Conservation (phyloP, 1,140 invertebrate genomes). For the Pseudomyrmex pallidus region DNA sequence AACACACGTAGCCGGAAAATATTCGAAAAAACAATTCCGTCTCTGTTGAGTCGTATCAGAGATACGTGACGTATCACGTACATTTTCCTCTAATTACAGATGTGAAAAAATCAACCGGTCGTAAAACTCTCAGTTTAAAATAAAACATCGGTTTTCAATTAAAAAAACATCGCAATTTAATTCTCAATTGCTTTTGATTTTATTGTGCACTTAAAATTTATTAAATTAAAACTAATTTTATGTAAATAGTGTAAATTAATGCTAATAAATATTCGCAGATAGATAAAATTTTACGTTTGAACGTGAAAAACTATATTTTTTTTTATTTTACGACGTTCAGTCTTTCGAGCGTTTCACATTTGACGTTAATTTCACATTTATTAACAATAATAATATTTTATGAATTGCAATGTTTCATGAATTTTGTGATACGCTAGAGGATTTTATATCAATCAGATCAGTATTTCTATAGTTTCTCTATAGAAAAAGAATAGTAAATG, state of each 20-base stretch:
- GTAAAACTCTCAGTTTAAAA: too few relatives aligned
- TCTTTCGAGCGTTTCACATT: background rate
- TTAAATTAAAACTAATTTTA: background rate
- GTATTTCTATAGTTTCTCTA: background rate
- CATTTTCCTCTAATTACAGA: background rate
- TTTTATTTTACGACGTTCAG: background rate
- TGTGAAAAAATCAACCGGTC: background rate
- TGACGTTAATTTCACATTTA: background rate
- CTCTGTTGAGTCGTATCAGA: background rate
- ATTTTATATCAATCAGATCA: background rate
- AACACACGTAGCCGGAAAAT: slow-evolving; percentile 13
- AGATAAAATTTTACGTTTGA: too few relatives aligned
- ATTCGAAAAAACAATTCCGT: slow-evolving; percentile 27
- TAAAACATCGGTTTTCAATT: slow-evolving; percentile 1
- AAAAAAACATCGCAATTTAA: background rate
- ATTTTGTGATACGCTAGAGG: background rate
- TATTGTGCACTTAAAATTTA: too few relatives aligned
- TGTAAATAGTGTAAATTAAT: background rate
- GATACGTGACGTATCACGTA: background rate
- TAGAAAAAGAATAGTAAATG: background rate
- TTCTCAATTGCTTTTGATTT: too few relatives aligned
- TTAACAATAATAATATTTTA: background rate
- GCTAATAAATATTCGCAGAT: too few relatives aligned
- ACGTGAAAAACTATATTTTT: too few relatives aligned
- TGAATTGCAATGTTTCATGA: slow-evolving; percentile 20